These are phyloP conservation scores for Mesaphorura yosii DNA, from an alignment of 1,140 invertebrate species.

Conservation along the genomic window DNA sequence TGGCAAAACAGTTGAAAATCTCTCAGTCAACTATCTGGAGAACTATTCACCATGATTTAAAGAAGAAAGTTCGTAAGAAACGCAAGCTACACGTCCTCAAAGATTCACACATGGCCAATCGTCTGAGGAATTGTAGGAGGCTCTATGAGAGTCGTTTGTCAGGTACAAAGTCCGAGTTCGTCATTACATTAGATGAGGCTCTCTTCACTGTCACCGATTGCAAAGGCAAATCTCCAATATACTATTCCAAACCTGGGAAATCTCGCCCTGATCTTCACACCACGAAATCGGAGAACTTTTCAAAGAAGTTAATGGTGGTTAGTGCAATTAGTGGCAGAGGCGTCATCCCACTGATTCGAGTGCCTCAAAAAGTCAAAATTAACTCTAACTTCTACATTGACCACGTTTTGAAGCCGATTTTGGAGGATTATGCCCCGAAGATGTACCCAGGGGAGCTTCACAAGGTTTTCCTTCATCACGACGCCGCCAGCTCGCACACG, in stretches of 20 bases:
- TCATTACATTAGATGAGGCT: conserved; percentile 1
- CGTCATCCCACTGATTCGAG: not conserved
- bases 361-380: conserved; percentile 4
- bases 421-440: not conserved
- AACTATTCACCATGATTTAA: not conserved
- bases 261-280: not conserved
- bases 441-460: not conserved
- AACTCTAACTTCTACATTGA: conserved; percentile 1
- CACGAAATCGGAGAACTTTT: not conserved
- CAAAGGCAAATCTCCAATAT: not conserved
- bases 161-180: not conserved
- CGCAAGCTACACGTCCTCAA: not conserved
- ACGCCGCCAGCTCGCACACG: not conserved
- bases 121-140: not conserved
- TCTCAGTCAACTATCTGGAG: not conserved
- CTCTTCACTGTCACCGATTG: not conserved
- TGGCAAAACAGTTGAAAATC: too few relatives aligned
- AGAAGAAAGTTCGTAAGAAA: not conserved
- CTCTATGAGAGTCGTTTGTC: conserved; percentile 1
- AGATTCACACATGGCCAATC: not conserved
- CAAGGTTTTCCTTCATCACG: conserved; percentile 3
- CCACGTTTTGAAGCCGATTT: not conserved
- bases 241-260: not conserved
- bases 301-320: not conserved
- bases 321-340: conserved; percentile 1